These are phyloP conservation scores for Gobio gobio DNA, from an alignment of 2,113 vertebrate species.

Conservation along the genomic window DNA sequence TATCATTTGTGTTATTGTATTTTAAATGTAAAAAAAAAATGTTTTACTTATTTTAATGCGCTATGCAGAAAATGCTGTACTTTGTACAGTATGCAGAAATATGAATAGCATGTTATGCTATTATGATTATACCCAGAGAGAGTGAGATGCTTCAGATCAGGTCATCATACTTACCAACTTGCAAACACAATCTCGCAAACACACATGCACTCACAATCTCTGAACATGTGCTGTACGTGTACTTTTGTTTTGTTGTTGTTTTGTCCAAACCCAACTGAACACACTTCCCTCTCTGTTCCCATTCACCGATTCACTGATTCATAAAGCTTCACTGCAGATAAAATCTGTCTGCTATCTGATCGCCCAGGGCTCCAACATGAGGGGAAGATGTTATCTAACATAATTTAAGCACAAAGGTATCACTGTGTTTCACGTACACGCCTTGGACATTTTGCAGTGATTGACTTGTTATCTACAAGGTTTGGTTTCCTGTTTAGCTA, in stretches of 20 bases:
- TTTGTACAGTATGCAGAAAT: not conserved
- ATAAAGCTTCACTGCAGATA: conserved; percentile 37
- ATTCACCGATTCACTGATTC: conserved; percentile 12
- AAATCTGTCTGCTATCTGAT: conserved; percentile 40
- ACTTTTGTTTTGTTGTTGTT: not conserved
- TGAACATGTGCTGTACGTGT: not conserved
- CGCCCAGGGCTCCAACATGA: conserved; percentile 17
- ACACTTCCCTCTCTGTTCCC: not conserved
- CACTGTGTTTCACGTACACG: conserved; percentile 18
- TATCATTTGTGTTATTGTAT: not conserved
- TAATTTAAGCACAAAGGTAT: conserved; percentile 35
- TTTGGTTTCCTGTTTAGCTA: conserved; percentile 16
- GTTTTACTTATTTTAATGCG: no score
- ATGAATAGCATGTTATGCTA: not conserved
- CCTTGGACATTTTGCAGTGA: conserved; percentile 10
- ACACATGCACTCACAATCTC: conserved; percentile 1
- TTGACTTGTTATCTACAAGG: not conserved
- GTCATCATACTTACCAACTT: not conserved
- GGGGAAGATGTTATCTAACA: conserved; percentile 25
- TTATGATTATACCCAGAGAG: not conserved
- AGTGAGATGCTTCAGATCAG: not conserved
- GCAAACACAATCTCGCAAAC: not conserved
- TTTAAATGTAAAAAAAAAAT: not conserved
- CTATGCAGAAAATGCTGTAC: not conserved
- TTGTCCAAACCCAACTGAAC: not conserved